Evolutionary conservation across 2,797 vertebrate species (phyloP).

Genomic region (Erethizon dorsatum): DNA sequence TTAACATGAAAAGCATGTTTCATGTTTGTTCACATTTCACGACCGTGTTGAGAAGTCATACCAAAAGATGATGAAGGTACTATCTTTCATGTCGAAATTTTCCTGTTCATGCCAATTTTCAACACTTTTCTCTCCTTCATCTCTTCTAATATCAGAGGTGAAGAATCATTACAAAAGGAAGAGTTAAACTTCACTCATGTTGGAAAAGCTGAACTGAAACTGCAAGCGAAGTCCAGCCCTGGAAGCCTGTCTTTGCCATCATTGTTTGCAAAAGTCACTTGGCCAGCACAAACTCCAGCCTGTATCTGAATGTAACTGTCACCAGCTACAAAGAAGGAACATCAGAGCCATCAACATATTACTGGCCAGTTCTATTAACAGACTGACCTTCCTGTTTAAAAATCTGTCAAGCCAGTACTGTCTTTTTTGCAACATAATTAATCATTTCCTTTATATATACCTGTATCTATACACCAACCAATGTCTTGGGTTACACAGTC

Average conservation of each 20-base stretch:
- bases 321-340: neutral
- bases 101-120: neutral
- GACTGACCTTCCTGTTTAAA: neutral
- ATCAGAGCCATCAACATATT: neutral
- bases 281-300: neutral
- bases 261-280: neutral
- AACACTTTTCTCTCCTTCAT: neutral
- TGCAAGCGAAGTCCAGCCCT: neutral
- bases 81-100: neutral
- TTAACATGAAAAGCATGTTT: neutral
- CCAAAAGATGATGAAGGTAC: neutral
- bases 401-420: neutral
- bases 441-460: neutral
- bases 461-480: neutral
- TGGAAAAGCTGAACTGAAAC: neutral
- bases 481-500: neutral
- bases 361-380: neutral
- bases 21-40: neutral
- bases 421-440: slow-evolving; percentile 22
- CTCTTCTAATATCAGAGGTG: slow-evolving; percentile 1
- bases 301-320: neutral
- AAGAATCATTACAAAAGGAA: neutral
- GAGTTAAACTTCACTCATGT: neutral
- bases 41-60: neutral
- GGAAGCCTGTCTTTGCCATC: neutral